Percentiles rank a stretch among this genome's conserved stretches.
Evolutionary conservation across 2,797 vertebrate genomes (phyloP).

Genomic region (Scarus forsteni): DNA sequence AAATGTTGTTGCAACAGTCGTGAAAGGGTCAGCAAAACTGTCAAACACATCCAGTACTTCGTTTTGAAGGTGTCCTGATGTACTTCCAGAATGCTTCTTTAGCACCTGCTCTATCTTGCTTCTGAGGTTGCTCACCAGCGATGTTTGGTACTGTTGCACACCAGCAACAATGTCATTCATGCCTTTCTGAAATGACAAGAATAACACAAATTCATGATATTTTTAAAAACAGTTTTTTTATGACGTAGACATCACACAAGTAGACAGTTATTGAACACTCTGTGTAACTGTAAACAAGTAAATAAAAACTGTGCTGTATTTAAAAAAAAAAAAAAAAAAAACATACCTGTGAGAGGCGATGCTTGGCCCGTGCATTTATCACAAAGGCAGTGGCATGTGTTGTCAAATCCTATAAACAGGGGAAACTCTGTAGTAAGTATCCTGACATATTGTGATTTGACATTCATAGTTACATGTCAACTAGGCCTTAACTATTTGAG

Average conservation of each 20-base stretch:
- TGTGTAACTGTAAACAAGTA: not conserved
- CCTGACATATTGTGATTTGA: slow-evolving; percentile 2
- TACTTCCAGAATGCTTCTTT: not conserved
- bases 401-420: slow-evolving; percentile 17
- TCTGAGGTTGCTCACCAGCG: no score
- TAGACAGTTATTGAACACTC: not conserved
- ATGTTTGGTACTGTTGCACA: no score
- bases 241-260: not conserved
- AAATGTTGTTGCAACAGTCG: no score
- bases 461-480: not conserved
- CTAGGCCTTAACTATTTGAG: no score
- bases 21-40: no score
- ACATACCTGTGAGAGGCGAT: slow-evolving; percentile 24
- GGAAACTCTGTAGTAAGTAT: slow-evolving; percentile 11
- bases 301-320: not conserved
- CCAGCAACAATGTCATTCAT: no score
- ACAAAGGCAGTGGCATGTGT: slow-evolving; percentile 28
- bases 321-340: not conserved
- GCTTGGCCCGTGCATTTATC: slow-evolving; percentile 18
- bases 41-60: no score
- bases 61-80: no score
- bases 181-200: no score
- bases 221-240: no score
- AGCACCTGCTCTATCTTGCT: slow-evolving; percentile 1
- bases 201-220: no score